phyloP scores from a whole-genome alignment of 2,888 invertebrate species.

The Drosophila koepferae region DNA sequence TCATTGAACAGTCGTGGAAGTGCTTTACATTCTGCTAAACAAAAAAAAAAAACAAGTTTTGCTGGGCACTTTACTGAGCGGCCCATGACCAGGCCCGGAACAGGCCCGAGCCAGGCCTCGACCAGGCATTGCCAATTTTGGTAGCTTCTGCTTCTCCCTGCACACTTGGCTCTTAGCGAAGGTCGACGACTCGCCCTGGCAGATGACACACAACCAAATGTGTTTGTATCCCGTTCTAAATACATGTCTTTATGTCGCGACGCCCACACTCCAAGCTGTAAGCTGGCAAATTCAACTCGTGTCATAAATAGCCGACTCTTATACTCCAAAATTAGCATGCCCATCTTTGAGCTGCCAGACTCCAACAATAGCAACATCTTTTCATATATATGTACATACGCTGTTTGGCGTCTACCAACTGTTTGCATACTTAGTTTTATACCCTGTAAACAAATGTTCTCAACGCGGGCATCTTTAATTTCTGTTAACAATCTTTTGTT shows the following conservation, averaged over 20 bases:
- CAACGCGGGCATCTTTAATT: neutral
- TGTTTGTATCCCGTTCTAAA: slow-evolving; percentile 12
- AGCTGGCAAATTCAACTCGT: neutral
- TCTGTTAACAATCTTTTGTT: neutral
- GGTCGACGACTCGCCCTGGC: slow-evolving; percentile 35
- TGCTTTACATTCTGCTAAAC: slow-evolving; percentile 30
- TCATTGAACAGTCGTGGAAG: slow-evolving; percentile 35
- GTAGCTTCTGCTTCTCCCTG: neutral
- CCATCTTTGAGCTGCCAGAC: slow-evolving; percentile 17
- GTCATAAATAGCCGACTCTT: slow-evolving; percentile 10
- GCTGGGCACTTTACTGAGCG: slow-evolving; percentile 6
- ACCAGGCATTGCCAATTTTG: slow-evolving; percentile 31
- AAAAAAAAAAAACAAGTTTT: slow-evolving; percentile 35
- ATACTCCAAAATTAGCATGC: slow-evolving; percentile 24
- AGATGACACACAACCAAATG: slow-evolving; percentile 28
- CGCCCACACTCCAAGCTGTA: neutral
- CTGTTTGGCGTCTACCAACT: slow-evolving; percentile 13
- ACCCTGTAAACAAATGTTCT: neutral
- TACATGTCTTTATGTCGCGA: neutral
- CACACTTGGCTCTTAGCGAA: neutral
- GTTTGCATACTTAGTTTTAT: slow-evolving; percentile 2
- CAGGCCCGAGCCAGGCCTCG: slow-evolving; percentile 9
- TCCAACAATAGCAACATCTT: slow-evolving; percentile 10
- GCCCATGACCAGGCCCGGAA: slow-evolving; percentile 16
- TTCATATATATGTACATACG: slow-evolving; percentile 9